phyloP scores from a whole-genome alignment of 2,888 invertebrate genomes.

The Cataglyphis cursor region DNA sequence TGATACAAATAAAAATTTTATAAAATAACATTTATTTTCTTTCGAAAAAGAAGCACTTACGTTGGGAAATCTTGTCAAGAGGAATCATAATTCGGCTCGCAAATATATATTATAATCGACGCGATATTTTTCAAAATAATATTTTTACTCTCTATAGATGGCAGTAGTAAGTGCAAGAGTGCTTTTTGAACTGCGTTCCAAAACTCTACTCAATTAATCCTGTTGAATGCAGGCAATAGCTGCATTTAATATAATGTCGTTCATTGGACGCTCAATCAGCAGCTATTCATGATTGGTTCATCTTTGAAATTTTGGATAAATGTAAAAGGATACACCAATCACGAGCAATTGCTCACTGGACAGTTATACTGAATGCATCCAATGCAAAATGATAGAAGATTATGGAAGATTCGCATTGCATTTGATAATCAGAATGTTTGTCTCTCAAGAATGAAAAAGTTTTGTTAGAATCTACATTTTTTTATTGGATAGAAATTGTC shows the following conservation, averaged over 20 bases:
- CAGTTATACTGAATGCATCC: background rate
- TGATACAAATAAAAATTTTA: constrained; percentile 16
- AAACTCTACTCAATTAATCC: background rate
- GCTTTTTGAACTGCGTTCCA: background rate
- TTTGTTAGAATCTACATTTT: background rate
- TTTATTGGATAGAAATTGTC: background rate
- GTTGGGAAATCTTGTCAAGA: background rate
- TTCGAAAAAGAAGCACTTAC: background rate
- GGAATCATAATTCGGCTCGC: background rate
- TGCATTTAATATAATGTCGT: background rate
- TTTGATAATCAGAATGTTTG: background rate
- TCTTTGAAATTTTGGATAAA: background rate
- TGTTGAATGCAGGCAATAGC: background rate
- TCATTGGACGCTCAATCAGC: background rate
- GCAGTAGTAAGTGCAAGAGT: background rate
- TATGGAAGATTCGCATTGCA: background rate
- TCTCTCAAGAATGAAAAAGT: background rate
- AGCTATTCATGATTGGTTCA: background rate
- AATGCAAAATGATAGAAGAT: background rate
- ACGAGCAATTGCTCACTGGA: background rate
- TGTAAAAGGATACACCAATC: background rate
- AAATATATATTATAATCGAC: background rate
- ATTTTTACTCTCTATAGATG: background rate
- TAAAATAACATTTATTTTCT: constrained; percentile 28
- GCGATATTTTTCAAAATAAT: background rate